These are phyloP conservation scores for Fundulus diaphanus DNA, from an alignment of 2,797 vertebrate species.

Conservation along the genomic window DNA sequence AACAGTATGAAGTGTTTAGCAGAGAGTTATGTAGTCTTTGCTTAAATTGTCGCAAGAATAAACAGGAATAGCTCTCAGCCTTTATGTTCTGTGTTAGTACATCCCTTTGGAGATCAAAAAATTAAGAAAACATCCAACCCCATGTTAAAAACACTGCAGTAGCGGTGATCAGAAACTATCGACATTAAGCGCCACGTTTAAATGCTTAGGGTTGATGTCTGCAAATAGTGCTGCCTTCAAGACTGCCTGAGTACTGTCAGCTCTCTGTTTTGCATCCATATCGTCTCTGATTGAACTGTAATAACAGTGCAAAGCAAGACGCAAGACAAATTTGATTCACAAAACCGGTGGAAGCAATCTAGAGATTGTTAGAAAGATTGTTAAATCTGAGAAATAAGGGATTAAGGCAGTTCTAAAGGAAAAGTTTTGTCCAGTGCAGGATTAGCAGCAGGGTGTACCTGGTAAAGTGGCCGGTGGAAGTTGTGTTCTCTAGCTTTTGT, in stretches of 20 bases:
- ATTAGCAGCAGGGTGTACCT: no score
- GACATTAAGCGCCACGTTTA: neutral
- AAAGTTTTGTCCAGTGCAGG: no score
- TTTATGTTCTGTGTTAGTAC: neutral
- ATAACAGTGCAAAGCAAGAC: neutral
- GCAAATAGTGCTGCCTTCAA: neutral
- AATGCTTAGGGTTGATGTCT: neutral
- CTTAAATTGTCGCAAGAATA: neutral
- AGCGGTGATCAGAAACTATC: neutral
- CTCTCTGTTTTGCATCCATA: neutral
- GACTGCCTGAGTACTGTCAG: neutral
- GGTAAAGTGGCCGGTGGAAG: neutral
- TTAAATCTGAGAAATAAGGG: no score
- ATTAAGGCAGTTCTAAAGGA: no score
- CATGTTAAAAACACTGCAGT: neutral
- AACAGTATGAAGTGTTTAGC: neutral
- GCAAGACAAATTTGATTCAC: neutral
- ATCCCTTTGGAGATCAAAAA: neutral
- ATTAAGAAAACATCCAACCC: neutral
- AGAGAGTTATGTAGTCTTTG: neutral
- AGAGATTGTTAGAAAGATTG: no score
- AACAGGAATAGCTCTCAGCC: neutral
- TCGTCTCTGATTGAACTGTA: neutral
- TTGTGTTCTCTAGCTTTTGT: constrained; percentile 25
- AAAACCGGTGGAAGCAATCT: neutral